Evolutionary conservation across 1,140 invertebrate genomes (phyloP).

Genomic region (Drosophila miranda): DNA sequence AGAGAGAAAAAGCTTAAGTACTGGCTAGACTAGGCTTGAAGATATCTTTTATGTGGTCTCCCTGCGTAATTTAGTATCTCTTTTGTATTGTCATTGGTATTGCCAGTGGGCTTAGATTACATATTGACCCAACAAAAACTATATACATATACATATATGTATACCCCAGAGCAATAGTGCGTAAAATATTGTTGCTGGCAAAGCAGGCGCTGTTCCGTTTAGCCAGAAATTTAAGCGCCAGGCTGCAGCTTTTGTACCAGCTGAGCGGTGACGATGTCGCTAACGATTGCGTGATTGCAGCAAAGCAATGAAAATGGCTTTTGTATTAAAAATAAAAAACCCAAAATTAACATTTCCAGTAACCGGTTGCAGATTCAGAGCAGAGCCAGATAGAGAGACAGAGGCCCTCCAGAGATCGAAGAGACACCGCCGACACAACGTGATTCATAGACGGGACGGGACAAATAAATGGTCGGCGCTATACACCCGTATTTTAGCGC

Average conservation of each 20-base stretch:
- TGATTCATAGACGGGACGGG: constrained; percentile 69
- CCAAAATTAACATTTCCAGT: constrained; percentile 66
- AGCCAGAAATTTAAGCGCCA: no score
- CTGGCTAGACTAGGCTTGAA: background rate
- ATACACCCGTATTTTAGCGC: background rate
- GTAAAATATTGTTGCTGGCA: no score
- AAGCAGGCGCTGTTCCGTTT: no score
- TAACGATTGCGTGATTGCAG: constrained; percentile 58
- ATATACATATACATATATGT: no score
- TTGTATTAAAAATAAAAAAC: constrained; percentile 49
- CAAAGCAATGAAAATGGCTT: constrained; percentile 47
- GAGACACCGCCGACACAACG: constrained; percentile 13
- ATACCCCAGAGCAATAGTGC: no score
- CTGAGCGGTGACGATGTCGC: constrained; percentile 57
- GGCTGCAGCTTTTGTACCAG: constrained; percentile 48
- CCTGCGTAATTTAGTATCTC: no score
- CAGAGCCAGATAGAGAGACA: constrained; percentile 15
- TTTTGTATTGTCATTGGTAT: no score
- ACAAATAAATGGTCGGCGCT: constrained; percentile 15
- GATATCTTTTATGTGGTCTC: no score
- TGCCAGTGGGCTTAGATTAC: no score
- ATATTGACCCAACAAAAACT: no score
- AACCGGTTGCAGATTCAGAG: constrained; percentile 57
- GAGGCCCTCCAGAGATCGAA: background rate
- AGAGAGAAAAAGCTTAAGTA: constrained; percentile 12